These are phyloP conservation scores for Diplazon laetatorius DNA, from an alignment of 2,888 invertebrate species.

Conservation along the genomic window DNA sequence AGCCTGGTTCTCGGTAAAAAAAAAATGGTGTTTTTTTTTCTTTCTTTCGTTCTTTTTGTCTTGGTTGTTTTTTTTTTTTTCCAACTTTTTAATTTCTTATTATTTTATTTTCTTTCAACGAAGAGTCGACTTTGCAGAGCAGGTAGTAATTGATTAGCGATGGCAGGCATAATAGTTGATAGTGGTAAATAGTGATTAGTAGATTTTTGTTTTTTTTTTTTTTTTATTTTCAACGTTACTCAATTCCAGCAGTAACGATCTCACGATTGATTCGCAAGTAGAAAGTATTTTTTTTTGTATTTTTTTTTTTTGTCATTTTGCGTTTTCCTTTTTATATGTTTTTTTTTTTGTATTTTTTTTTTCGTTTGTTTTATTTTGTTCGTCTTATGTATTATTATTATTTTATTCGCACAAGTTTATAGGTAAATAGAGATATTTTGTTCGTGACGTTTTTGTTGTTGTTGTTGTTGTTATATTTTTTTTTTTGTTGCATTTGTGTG, in stretches of 20 bases:
- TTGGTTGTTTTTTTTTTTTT: no score
- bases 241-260: conserved; percentile 27
- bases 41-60: no score
- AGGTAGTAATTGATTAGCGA: conserved; percentile 54
- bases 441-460: conserved; percentile 48
- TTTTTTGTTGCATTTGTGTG: conserved; percentile 29
- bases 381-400: conserved; percentile 49
- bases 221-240: no score
- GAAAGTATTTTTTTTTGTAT: conserved; percentile 52
- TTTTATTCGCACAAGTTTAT: conserved; percentile 55
- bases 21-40: no score
- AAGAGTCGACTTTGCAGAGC: conserved; percentile 45
- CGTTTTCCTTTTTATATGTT: conserved; percentile 50
- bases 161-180: conserved; percentile 61
- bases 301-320: conserved; percentile 45
- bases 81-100: background rate
- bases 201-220: conserved; percentile 37
- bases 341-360: conserved; percentile 56
- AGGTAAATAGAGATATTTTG: conserved; percentile 61
- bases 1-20: conserved; percentile 16
- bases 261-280: conserved; percentile 54
- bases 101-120: conserved; percentile 20
- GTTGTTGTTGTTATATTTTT: conserved; percentile 17
- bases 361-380: conserved; percentile 43
- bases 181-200: conserved; percentile 48